Evolutionary conservation across 2,888 invertebrate genomes (phyloP).

Genomic region (Plebejus anna): DNA sequence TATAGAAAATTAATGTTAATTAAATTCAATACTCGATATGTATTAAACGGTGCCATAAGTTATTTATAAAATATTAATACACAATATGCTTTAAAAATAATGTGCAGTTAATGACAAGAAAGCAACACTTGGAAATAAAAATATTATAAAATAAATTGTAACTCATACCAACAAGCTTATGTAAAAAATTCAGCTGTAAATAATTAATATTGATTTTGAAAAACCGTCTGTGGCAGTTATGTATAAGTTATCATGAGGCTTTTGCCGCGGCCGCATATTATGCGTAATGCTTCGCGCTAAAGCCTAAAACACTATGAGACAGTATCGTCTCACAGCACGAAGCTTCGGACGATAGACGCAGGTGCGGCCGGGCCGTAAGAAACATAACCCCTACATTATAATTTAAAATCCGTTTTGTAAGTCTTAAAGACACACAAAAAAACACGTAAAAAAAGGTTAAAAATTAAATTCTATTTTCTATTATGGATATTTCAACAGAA

Average conservation of each 20-base stretch:
- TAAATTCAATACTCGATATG: background rate
- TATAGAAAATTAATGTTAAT: background rate
- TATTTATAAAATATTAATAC: no score
- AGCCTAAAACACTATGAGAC: no score
- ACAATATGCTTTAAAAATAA: background rate
- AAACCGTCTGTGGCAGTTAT: conserved; percentile 36
- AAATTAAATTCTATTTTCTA: no score
- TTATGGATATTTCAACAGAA: no score
- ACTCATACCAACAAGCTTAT: conserved; percentile 36
- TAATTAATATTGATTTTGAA: conserved; percentile 37
- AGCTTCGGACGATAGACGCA: no score
- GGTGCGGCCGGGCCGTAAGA: no score
- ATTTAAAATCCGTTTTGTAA: no score
- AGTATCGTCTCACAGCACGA: no score
- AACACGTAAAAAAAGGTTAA: no score
- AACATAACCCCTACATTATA: background rate
- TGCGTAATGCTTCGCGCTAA: no score
- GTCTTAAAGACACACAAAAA: no score
- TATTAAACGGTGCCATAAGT: conserved; percentile 2
- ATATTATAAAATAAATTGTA: conserved; percentile 21
- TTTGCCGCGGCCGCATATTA: background rate
- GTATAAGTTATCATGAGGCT: conserved; percentile 32
- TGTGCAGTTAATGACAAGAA: background rate
- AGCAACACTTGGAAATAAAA: background rate
- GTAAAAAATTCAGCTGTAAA: conserved; percentile 38